A percentile compares a stretch with the other conserved stretches of the same genome.
phyloP scores from a whole-genome alignment of 2,797 vertebrate genomes.

The Notolepis coatsorum region DNA sequence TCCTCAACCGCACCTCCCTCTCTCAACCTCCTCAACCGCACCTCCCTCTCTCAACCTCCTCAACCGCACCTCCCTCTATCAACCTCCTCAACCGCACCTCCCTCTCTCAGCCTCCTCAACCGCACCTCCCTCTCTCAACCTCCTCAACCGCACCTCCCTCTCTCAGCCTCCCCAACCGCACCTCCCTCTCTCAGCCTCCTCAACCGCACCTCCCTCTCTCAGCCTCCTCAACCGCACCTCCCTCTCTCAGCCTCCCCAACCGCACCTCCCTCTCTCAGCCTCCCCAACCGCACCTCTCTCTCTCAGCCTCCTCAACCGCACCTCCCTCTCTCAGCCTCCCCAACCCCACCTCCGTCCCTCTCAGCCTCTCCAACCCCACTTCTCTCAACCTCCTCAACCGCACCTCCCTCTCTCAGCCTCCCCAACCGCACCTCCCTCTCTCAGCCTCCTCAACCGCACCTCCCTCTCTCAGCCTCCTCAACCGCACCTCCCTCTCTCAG shows the following conservation, averaged over 20 bases:
- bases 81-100: conserved; percentile 23
- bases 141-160: conserved; percentile 24
- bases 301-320: conserved; percentile 20
- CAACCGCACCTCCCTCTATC: conserved; percentile 25
- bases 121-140: conserved; percentile 18
- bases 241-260: conserved; percentile 24
- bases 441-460: conserved; percentile 19
- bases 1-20: conserved; percentile 24
- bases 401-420: conserved; percentile 21
- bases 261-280: conserved; percentile 18
- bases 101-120: conserved; percentile 24
- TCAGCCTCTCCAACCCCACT: conserved; percentile 16
- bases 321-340: conserved; percentile 20
- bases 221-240: conserved; percentile 23
- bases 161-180: conserved; percentile 20
- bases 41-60: conserved; percentile 21
- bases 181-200: conserved; percentile 21
- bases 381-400: conserved; percentile 25
- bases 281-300: conserved; percentile 24
- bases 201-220: conserved; percentile 26
- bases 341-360: conserved; percentile 25
- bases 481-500: conserved; percentile 23
- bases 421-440: conserved; percentile 24
- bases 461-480: conserved; percentile 26
- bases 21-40: conserved; percentile 20